Evolutionary conservation across 2,113 vertebrate species (phyloP), one percentile per base, ranked within the genome.

Genomic region (Numida meleagris): DNA sequence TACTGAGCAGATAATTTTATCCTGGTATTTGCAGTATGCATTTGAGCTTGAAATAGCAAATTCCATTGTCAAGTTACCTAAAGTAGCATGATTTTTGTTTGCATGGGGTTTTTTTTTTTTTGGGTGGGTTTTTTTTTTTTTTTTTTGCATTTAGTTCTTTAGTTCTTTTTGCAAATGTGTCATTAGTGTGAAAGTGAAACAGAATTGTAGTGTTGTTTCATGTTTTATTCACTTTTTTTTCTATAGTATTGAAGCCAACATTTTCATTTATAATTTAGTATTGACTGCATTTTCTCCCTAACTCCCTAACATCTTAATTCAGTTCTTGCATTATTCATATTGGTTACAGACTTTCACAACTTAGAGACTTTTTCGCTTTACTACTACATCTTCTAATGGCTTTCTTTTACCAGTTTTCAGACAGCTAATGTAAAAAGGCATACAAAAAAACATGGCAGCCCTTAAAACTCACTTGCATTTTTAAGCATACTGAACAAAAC

Each of bases 11-110:
- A 77, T 80, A 71, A 46, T 92, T 94, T 82, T 73, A 63, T 80
- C 45, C 59, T 78, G 63, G 27, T 50, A 81, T 80, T 71, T 81
- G 63, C 34, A 73, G 40, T 71, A 67, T 77, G 72, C 86, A 70
- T 55, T 55, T 51, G 31, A 74, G 46, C 55, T 81, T 53, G 79
- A 92, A 95, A 94, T 83, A 88, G 57, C 85, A 72, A 71, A 80
- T 93, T 91, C 84, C 67, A 34, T 25, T 55, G 40, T 62, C 51
- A 34, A 72, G 48, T 48, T 42, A 43, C 36, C n/a, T 50, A 70
- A 84, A 4, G 11, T 25, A 72, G 21, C 38, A 53, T 29, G 24
- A 8, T 21, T 63, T 78, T 86, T 67, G 2, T 25, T 88, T 67
- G 29, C 20, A 2, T 66, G 42, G 8, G 10, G 24, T 10, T 8